Base-by-base conservation (phyloP, 2,797 vertebrate species). In the Anguilla anguilla region DNA sequence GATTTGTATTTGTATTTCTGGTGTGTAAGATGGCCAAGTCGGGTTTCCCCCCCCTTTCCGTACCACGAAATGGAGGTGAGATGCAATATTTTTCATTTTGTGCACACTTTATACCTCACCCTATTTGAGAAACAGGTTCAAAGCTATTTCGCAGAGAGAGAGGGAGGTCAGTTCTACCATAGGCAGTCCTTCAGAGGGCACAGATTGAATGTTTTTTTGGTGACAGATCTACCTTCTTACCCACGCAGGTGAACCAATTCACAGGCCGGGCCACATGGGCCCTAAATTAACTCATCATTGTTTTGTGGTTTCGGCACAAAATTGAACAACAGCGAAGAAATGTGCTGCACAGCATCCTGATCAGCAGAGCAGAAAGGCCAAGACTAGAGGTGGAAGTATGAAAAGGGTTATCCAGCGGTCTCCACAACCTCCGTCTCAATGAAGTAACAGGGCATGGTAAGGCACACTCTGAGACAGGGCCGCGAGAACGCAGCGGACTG, bases 251-350 rank as follows among this genome's bases (percentile, higher is more conserved):
- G 88, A 90, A 91, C 91, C 90, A 87, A 91, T 91, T 90, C 91
- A 88, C 86, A 84, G 59, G 85, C n/a, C 85, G 86, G 88, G 90
- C 88, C 89, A 88, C 89, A 87, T 83, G 86, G 86, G 85, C 86
- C 85, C 87, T 90, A 91, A 91, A 92, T 92, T 87, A 91, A 91
- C 89, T 92, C 89, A 92, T 90, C 89, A 88, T 89, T 88, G 87
- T 83, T 90, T 85, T 46, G 82, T n/a, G 13, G 49, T 77, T 86
- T 74, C 35, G 67, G 31, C 2, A 85, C 81, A 85, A 89, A 90
- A 88, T 83, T 88, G 88, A 51, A 82, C 25, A 59, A 79, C 57
- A 79, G 61, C 39, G 57, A 35, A 61, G 31, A 85, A 88, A 86
- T 79, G 57, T 55, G 67, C 55, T 19, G 31, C 28, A 19, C 87